phyloP scores from a whole-genome alignment of 1,140 invertebrate genomes.

The Phenacoccus solenopsis region DNA sequence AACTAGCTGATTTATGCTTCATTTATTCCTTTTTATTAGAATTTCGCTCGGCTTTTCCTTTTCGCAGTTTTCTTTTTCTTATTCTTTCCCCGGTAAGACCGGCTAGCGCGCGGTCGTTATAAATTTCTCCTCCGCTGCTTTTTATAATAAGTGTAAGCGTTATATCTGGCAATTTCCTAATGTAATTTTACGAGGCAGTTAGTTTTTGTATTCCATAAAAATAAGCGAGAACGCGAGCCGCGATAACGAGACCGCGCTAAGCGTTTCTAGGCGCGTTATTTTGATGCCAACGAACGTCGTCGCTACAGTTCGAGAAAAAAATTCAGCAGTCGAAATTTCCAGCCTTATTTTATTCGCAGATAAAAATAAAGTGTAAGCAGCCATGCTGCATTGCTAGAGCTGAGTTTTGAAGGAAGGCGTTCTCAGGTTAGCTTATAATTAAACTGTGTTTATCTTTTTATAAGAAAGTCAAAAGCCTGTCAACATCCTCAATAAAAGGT shows the following conservation, averaged over 20 bases:
- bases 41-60: background rate
- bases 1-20: constrained; percentile 1
- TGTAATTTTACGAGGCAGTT: constrained; percentile 1
- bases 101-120: background rate
- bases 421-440: too few species aligned
- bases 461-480: too few species aligned
- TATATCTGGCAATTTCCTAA: constrained; percentile 2
- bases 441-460: too few species aligned
- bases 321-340: background rate
- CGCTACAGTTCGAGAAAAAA: background rate
- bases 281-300: background rate
- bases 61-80: background rate
- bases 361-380: too few species aligned
- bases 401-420: too few species aligned
- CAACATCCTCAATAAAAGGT: too few species aligned
- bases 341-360: too few species aligned
- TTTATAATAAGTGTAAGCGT: constrained; percentile 3
- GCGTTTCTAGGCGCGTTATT: background rate
- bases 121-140: background rate
- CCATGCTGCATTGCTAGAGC: too few species aligned
- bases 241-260: background rate
- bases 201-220: background rate
- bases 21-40: constrained; percentile 3
- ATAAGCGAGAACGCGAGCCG: background rate
- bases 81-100: background rate